phyloP scores from a whole-genome alignment of 2,888 invertebrate species.

The Drosophila picticornis region DNA sequence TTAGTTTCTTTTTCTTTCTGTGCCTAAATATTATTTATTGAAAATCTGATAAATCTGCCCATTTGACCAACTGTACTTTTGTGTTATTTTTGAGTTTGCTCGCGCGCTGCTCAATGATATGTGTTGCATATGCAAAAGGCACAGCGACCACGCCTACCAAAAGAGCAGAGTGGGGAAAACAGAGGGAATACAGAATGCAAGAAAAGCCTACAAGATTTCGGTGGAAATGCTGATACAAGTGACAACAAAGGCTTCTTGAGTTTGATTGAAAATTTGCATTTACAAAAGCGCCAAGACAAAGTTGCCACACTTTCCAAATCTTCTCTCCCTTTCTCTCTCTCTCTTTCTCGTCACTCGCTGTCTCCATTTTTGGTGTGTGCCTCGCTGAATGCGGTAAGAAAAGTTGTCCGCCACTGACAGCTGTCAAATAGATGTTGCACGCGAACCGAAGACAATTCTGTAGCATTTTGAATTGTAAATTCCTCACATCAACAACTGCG shows the following conservation, averaged over 20 bases:
- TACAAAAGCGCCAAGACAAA: slow-evolving; percentile 57
- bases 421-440: slow-evolving; percentile 74
- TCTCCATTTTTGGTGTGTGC: not conserved
- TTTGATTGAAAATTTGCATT: slow-evolving; percentile 78
- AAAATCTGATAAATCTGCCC: not conserved
- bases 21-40: not conserved
- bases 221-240: slow-evolving; percentile 61
- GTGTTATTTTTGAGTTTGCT: slow-evolving; percentile 14
- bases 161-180: not conserved
- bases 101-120: slow-evolving; percentile 35
- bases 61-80: slow-evolving; percentile 26
- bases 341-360: not conserved
- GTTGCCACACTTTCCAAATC: slow-evolving; percentile 14
- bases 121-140: slow-evolving; percentile 72
- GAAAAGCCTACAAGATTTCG: slow-evolving; percentile 59
- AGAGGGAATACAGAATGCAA: not conserved
- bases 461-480: slow-evolving; percentile 79
- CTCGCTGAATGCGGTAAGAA: slow-evolving; percentile 42
- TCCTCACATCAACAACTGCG: slow-evolving; percentile 54
- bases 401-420: slow-evolving; percentile 68
- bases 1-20: not conserved
- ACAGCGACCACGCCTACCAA: slow-evolving; percentile 25
- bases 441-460: slow-evolving; percentile 71
- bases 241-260: slow-evolving; percentile 54
- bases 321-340: too few species aligned